Base-by-base conservation (phyloP, 2,888 invertebrate species). In the Quadroppia sp. region DNA sequence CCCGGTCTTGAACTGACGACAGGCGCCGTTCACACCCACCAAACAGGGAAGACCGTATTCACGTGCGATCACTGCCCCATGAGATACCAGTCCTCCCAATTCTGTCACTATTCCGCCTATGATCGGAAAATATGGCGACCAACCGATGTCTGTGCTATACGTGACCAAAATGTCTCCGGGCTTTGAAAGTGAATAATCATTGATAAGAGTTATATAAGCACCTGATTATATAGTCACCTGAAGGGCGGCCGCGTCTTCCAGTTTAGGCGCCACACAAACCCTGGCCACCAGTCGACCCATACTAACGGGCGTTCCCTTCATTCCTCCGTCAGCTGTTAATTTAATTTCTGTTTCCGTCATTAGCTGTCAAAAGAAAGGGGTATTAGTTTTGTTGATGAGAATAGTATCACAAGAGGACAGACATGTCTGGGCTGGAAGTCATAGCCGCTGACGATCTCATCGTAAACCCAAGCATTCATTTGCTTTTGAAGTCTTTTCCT, bases 11-110 rank as follows among this genome's bases (percentile, higher is more conserved):
- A 78, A 77, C 20, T 73, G 71, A 28, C 76, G 56, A 1, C 90
- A 90, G 0, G 89, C 91, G 75, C 85, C 84, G 28, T 84, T 82
- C 0, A 88, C 89, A 48, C 89, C 90, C n/a, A 92, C 89, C 40
- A 92, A 86, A 80, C 91, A 91, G 0, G 92, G 92, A 50, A 92
- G 50, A 92, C 91, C 91, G 81, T 90, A 92, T 82, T 92, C 92
- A 76, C 91, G 84, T 0, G 91, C 91, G 59, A 91, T 89, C 0
- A 91, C 91, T 45, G 91, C 91, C 70, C 91, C 89, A 80, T 92
- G 91, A 53, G 91, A 91, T 78, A 92, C 88, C 9, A 92, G 85
- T 48, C 92, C 92, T 0, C 92, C 92, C 0, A 91, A 84, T 82
- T 92, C 92, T 0, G 91, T 92, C 13, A 90, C 89, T 67, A 92